phyloP scores from a whole-genome alignment of 2,888 invertebrate genomes.

The Drosophila picticornis region DNA sequence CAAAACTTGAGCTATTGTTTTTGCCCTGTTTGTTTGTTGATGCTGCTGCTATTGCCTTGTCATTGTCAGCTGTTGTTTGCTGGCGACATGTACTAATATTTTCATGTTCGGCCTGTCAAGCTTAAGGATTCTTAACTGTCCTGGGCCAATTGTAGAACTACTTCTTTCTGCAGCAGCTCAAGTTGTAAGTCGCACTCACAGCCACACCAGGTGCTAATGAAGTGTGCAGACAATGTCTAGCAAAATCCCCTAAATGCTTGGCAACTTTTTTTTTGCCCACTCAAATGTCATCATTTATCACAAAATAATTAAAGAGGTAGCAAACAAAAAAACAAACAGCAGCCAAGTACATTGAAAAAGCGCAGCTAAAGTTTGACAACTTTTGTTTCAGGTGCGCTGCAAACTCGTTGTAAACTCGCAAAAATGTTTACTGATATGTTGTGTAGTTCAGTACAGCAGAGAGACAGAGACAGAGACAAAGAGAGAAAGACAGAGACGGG shows the following conservation, averaged over 20 bases:
- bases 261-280: constrained; percentile 47
- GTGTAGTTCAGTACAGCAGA: constrained; percentile 28
- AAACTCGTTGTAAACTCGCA: constrained; percentile 75
- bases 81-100: constrained; percentile 71
- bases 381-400: constrained; percentile 75
- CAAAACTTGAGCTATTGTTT: constrained; percentile 52
- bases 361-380: constrained; percentile 56
- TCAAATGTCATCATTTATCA: constrained; percentile 84
- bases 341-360: constrained; percentile 49
- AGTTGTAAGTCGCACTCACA: constrained; percentile 38
- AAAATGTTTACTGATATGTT: constrained; percentile 81
- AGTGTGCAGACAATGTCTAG: constrained; percentile 59
- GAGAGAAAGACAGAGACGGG: neutral
- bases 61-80: constrained; percentile 78
- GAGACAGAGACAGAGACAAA: neutral
- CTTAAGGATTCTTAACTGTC: constrained; percentile 30
- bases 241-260: constrained; percentile 32
- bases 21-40: constrained; percentile 34
- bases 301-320: constrained; percentile 83
- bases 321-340: constrained; percentile 1
- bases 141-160: constrained; percentile 8
- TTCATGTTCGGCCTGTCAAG: constrained; percentile 73
- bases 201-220: constrained; percentile 74
- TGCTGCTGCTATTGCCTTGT: constrained; percentile 48
- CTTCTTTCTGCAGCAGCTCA: constrained; percentile 41